Conservation (phyloP, 1,140 invertebrate species). For the Drosophila malerkotliana region DNA sequence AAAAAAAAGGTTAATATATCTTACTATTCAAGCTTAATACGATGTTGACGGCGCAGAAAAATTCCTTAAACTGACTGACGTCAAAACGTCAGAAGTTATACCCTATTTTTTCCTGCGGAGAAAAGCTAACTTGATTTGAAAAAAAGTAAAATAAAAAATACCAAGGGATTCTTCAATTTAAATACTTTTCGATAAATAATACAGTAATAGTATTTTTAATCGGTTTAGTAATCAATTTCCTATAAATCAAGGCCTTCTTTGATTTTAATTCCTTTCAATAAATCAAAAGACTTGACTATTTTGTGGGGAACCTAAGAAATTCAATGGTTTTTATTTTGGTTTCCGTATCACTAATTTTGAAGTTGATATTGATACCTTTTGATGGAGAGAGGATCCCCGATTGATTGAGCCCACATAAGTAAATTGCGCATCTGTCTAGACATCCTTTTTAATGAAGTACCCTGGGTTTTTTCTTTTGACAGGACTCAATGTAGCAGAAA, state of each 20-base stretch:
- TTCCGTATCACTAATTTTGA: constrained; percentile 16
- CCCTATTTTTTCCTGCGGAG: neutral
- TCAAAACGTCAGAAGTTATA: neutral
- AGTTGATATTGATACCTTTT: constrained; percentile 45
- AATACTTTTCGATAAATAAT: neutral
- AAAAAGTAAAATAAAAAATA: neutral
- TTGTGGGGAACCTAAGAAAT: too few relatives aligned
- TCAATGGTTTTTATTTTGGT: constrained; percentile 8
- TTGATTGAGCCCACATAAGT: constrained; percentile 60
- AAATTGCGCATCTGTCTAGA: constrained; percentile 50
- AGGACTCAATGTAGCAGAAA: constrained; percentile 69
- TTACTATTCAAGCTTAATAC: neutral
- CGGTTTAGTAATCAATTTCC: too few relatives aligned
- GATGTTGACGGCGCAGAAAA: neutral
- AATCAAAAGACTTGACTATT: neutral
- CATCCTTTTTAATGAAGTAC: constrained; percentile 37
- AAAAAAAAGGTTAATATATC: neutral
- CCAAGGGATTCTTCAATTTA: neutral
- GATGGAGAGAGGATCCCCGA: constrained; percentile 25
- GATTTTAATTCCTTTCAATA: constrained; percentile 2
- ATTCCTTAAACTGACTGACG: neutral
- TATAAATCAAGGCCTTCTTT: neutral
- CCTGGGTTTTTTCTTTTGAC: constrained; percentile 31
- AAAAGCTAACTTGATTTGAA: too few relatives aligned
- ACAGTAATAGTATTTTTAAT: too few relatives aligned